These are phyloP conservation scores for Psylliodes chrysocephalus DNA, from an alignment of 2,888 invertebrate genomes.

Conservation along the genomic window DNA sequence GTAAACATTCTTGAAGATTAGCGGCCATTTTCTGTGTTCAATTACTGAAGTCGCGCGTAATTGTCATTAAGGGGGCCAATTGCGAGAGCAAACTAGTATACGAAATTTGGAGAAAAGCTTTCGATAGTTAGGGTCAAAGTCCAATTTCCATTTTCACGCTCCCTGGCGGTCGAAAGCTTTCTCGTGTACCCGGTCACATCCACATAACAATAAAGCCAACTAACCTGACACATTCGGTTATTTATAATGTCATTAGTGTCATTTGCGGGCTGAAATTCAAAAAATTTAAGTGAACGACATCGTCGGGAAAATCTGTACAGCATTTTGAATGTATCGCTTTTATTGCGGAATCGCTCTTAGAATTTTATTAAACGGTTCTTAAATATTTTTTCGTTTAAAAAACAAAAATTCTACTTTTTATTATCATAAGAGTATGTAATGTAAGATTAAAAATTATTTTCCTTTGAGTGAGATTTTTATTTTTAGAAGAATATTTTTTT, in stretches of 20 bases:
- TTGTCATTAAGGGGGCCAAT: slow-evolving; percentile 18
- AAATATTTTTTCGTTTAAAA: too few species aligned
- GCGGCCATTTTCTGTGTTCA: slow-evolving; percentile 4
- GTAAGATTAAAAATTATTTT: too few species aligned
- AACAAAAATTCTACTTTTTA: too few species aligned
- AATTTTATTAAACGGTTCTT: too few species aligned
- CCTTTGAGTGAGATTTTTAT: too few species aligned
- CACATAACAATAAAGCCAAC: slow-evolving; percentile 55
- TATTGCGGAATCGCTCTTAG: background rate
- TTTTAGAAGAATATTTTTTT: too few species aligned
- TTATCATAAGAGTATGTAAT: too few species aligned
- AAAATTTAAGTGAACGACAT: too few species aligned
- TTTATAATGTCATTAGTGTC: slow-evolving; percentile 44
- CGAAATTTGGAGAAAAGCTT: slow-evolving; percentile 40
- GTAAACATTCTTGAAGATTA: background rate
- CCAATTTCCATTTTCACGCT: slow-evolving; percentile 53
- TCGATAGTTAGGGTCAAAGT: slow-evolving; percentile 41
- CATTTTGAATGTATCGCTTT: background rate
- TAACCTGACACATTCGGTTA: slow-evolving; percentile 49
- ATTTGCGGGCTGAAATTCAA: slow-evolving; percentile 23
- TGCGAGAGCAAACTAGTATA: slow-evolving; percentile 23
- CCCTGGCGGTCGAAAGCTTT: slow-evolving; percentile 57
- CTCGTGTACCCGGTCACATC: slow-evolving; percentile 54
- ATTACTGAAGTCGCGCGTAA: slow-evolving; percentile 6
- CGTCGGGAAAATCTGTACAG: too few species aligned